Evolutionary conservation across 2,113 vertebrate species (phyloP).

Genomic region (Sinocyclocheilus anophthalmus): DNA sequence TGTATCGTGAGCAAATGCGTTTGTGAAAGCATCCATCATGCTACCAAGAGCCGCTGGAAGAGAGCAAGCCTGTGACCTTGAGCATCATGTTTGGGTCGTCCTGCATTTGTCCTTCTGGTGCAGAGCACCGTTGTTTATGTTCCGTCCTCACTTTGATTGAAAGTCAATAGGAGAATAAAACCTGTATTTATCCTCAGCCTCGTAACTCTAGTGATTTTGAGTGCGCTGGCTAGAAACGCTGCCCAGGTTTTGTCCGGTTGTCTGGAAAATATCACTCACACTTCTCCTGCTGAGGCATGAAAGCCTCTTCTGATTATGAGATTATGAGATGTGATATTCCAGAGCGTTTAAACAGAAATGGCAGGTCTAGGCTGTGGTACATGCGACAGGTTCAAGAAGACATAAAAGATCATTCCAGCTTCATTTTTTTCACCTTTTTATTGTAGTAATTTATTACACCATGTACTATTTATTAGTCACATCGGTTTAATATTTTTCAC

Average conservation of each 20-base stretch:
- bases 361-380: not conserved
- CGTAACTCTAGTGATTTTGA: not conserved
- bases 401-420: not conserved
- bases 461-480: not conserved
- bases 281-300: conserved; percentile 5
- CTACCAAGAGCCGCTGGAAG: not conserved
- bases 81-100: not conserved
- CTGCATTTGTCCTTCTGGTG: not conserved
- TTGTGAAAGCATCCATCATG: conserved; percentile 11
- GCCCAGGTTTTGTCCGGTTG: not conserved
- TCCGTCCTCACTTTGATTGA: not conserved
- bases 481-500: not conserved
- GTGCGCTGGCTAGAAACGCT: not conserved
- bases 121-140: not conserved
- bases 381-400: not conserved
- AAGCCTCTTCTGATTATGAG: not conserved
- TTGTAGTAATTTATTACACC: not conserved
- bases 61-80: conserved; percentile 10
- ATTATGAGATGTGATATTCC: not conserved
- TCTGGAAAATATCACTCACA: conserved; percentile 2
- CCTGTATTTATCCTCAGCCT: not conserved
- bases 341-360: not conserved
- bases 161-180: conserved; percentile 18
- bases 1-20: conserved; percentile 11
- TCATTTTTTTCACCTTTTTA: not conserved